These are phyloP conservation scores for Pteropus rufus DNA, from an alignment of 2,797 vertebrate genomes.

Conservation along the genomic window DNA sequence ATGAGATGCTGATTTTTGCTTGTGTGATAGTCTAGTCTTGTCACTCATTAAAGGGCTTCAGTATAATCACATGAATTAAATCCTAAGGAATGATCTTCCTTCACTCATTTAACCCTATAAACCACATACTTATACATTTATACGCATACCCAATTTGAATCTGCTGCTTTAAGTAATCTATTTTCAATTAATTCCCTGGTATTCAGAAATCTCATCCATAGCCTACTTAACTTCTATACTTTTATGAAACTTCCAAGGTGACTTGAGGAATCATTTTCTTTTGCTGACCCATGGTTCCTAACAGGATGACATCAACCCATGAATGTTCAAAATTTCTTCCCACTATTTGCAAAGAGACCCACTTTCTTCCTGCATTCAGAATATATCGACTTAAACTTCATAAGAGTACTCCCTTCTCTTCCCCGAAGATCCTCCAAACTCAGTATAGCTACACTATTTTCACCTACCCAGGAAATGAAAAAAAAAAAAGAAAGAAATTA, in stretches of 20 bases:
- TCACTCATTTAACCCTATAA: background rate
- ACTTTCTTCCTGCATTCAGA: background rate
- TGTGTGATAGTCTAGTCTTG: background rate
- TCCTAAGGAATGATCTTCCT: background rate
- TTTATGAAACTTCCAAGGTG: background rate
- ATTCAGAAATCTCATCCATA: background rate
- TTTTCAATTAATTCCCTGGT: background rate
- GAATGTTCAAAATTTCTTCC: background rate
- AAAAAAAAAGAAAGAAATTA: background rate
- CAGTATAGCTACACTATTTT: background rate
- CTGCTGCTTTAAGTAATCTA: background rate
- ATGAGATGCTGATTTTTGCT: background rate
- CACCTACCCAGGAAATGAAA: background rate
- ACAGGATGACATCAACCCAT: background rate
- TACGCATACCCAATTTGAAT: background rate
- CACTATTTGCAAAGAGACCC: background rate
- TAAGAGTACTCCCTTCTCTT: background rate
- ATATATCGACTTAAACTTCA: background rate
- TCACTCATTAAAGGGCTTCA: background rate
- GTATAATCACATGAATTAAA: background rate
- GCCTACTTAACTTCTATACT: background rate
- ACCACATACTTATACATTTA: background rate
- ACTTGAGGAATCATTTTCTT: background rate
- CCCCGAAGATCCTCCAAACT: background rate
- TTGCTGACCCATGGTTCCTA: background rate